Evolutionary conservation across 1,140 invertebrate species (phyloP), one percentile per base, ranked within the genome.

Genomic region (Ptiloglossa arizonensis): DNA sequence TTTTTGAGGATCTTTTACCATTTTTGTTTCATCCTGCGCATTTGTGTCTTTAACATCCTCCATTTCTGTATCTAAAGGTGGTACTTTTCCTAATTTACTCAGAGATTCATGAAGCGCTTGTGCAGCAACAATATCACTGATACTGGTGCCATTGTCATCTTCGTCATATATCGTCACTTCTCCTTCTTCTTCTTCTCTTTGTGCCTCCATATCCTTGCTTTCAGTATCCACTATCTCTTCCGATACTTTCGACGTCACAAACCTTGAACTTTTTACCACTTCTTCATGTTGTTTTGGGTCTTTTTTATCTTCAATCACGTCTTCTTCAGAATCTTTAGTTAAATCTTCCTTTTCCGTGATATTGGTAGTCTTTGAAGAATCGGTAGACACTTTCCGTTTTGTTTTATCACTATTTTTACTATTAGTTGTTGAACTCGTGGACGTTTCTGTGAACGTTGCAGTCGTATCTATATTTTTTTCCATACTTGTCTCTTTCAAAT

Each of bases 41-140:
- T 79, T 85, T 0, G 82, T 72, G 54, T 85, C 77, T 41, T 88
- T 83, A 46, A 81, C 76, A 22, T 88, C 85, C 46, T 87, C 72
- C 56, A 88, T 90, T 9, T 91, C 87, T 0, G 89, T 77, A 41
- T 86, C 83, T 57, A 90, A 81, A 8, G 88, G 89, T 46, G 85
- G 87, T 52, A 91, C 90, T 84, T 92, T 93, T 46, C 91, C 91
- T 69, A 93, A 77, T 86, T 93, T 92, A 82, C 87, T 92, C 15
- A 93, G 78, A 56, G 92, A 93, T 81, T 93, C 92, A 22, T 92
- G 90, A 64, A 93, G 87, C 15, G 92, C 92, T 73, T 93, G 92
- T 48, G 91, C 79, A 13, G 91, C 91, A 56, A 93, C 92, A 59
- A 92, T 93, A 73, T 93, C 91, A 67, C 92, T 93, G 60, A 93